Conservation (phyloP, 2,113 vertebrate genomes). For the Vicugna pacos region DNA sequence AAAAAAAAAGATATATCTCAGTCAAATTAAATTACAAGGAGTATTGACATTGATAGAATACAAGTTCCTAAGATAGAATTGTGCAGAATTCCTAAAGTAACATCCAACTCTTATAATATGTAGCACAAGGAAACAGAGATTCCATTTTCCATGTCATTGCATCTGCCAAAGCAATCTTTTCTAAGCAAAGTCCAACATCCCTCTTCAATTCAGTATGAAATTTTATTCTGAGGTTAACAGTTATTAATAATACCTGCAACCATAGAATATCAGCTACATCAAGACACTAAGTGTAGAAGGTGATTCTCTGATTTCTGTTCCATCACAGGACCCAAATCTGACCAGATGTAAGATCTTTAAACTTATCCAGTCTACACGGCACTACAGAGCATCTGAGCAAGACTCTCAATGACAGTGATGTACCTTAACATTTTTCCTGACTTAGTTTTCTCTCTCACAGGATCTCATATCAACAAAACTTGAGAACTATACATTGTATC, state of each 20-base stretch:
- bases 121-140: neutral
- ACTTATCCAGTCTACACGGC: neutral
- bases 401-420: neutral
- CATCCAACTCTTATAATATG: neutral
- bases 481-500: neutral
- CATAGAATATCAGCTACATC: neutral
- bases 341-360: neutral
- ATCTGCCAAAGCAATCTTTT: neutral
- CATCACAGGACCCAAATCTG: neutral
- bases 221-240: slow-evolving; percentile 7
- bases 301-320: neutral
- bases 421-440: neutral
- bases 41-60: neutral
- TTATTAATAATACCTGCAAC: neutral
- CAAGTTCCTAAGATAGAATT: neutral
- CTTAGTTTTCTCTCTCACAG: neutral
- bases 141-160: slow-evolving; percentile 26
- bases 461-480: neutral
- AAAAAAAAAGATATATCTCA: neutral
- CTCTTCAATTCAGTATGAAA: slow-evolving; percentile 31
- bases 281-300: neutral
- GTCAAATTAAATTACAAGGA: slow-evolving; percentile 13
- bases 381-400: neutral
- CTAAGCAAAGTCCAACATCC: neutral
- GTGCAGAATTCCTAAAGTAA: neutral